phyloP scores from a whole-genome alignment of 2,888 invertebrate species.

The Tiliacea citrago region DNA sequence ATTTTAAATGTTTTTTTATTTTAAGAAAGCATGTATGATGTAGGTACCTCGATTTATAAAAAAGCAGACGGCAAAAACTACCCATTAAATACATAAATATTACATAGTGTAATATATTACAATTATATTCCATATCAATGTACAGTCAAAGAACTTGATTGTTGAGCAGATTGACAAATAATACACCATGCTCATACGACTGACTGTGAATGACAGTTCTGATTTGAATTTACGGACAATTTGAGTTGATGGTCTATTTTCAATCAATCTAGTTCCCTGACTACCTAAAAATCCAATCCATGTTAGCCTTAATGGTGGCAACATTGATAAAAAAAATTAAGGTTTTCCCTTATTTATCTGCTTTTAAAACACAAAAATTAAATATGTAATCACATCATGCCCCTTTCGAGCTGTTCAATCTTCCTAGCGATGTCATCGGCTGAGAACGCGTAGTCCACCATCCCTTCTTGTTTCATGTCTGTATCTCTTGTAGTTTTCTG shows the following conservation, averaged over 20 bases:
- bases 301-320: not conserved
- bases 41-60: too few relatives aligned
- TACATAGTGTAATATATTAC: not conserved
- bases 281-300: not conserved
- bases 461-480: conserved; percentile 71
- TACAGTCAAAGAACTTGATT: not conserved
- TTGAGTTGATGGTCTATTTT: not conserved
- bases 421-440: conserved; percentile 84
- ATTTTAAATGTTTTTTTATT: conserved; percentile 27
- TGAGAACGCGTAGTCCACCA: conserved; percentile 80
- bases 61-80: too few relatives aligned
- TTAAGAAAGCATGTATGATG: not conserved
- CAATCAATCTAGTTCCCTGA: not conserved
- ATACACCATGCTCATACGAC: not conserved
- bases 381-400: conserved; percentile 33
- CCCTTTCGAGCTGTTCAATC: conserved; percentile 81
- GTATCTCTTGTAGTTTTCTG: conserved; percentile 72
- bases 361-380: too few relatives aligned
- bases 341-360: not conserved
- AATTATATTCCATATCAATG: too few relatives aligned
- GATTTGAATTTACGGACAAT: not conserved
- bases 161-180: not conserved
- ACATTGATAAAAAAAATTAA: not conserved
- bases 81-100: not conserved
- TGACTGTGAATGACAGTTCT: not conserved